phyloP scores from a whole-genome alignment of 2,888 invertebrate genomes.

The Oxyteleia sp. region DNA sequence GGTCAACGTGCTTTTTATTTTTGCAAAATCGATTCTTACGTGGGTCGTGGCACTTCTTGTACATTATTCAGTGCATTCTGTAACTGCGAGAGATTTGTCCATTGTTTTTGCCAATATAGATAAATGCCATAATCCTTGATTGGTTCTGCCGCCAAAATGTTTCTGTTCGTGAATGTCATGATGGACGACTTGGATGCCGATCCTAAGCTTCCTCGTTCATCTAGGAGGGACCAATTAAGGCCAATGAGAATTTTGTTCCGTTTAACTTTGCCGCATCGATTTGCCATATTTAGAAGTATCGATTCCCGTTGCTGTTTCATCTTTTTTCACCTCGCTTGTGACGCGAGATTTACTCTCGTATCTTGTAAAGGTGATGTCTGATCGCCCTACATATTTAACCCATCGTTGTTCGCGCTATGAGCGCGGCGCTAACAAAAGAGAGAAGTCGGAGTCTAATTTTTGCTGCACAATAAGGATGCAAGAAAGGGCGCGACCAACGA shows the following conservation, averaged over 20 bases:
- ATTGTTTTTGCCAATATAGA: slow-evolving; percentile 46
- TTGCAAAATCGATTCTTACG: slow-evolving; percentile 60
- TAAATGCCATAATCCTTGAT: slow-evolving; percentile 43
- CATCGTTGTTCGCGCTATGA: no score
- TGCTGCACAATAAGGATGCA: no score
- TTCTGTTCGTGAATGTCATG: no score
- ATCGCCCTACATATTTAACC: slow-evolving; percentile 33
- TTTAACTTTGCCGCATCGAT: neutral
- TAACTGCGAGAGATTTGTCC: slow-evolving; percentile 49
- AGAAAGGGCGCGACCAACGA: no score
- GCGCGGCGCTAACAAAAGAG: no score
- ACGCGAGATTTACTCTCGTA: neutral
- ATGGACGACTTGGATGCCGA: no score
- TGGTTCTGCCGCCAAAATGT: slow-evolving; percentile 30
- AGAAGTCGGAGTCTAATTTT: no score
- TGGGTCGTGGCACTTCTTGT: slow-evolving; percentile 51
- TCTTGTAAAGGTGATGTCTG: slow-evolving; percentile 30
- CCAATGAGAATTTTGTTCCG: no score
- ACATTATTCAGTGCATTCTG: slow-evolving; percentile 63
- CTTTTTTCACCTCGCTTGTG: neutral
- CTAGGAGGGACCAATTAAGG: no score
- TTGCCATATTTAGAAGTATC: slow-evolving; percentile 21
- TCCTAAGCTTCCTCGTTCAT: no score
- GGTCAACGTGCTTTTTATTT: slow-evolving; percentile 73
- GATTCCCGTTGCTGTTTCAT: slow-evolving; percentile 9